A percentile compares a stretch with the other conserved stretches of the same genome.
Conservation (phyloP, 1,140 invertebrate species). For the Pseudachorutes palmiensis region DNA sequence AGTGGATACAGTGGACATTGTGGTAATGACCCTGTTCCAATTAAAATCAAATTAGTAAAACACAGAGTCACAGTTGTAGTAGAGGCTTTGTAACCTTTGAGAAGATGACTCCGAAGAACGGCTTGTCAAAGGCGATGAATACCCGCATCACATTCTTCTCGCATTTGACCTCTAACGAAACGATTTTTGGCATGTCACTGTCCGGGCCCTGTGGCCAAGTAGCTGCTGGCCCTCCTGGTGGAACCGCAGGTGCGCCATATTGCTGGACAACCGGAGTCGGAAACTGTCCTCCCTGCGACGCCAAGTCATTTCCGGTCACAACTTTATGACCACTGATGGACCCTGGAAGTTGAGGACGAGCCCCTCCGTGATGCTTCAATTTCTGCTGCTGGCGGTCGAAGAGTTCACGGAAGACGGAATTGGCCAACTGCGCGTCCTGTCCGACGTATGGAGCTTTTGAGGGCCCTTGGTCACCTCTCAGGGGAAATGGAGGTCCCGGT, state of each 20-base stretch:
- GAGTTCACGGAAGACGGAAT: constrained; percentile 14
- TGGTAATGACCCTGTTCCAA: constrained; percentile 64
- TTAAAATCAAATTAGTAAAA: not conserved
- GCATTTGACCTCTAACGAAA: constrained; percentile 84
- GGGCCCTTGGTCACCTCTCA: constrained; percentile 11
- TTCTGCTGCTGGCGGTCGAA: constrained; percentile 13
- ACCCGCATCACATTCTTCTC: constrained; percentile 91
- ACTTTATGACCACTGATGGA: constrained; percentile 13
- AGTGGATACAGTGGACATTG: constrained; percentile 81
- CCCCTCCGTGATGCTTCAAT: constrained; percentile 9
- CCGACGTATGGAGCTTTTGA: constrained; percentile 10
- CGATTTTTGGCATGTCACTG: constrained; percentile 78
- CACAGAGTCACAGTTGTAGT: not conserved
- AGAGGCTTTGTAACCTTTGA: constrained; percentile 61
- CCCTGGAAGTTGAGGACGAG: constrained; percentile 7
- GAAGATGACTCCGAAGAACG: constrained; percentile 90
- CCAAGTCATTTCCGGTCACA: constrained; percentile 29
- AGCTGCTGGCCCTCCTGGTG: constrained; percentile 34
- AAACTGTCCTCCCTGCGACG: constrained; percentile 32
- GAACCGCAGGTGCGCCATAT: constrained; percentile 40
- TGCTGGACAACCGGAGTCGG: constrained; percentile 26
- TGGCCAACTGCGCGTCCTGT: constrained; percentile 10
- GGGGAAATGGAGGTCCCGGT: not conserved
- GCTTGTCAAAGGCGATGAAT: constrained; percentile 83
- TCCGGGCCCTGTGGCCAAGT: constrained; percentile 60